Base-by-base conservation (phyloP, 2,113 vertebrate species). In the Triplophysa siluroides region DNA sequence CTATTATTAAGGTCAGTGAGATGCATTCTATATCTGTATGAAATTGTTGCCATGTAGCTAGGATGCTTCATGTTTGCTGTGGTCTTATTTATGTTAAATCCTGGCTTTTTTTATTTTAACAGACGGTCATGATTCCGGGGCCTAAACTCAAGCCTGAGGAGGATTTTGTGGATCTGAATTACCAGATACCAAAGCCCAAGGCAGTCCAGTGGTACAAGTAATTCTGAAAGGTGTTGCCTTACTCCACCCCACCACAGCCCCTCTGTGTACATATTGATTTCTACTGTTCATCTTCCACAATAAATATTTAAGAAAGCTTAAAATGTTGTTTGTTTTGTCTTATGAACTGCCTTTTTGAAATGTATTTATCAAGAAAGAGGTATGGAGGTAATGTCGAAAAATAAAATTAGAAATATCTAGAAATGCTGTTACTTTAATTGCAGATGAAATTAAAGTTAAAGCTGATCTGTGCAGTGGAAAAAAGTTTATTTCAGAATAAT, bases 81-180 rank as follows among this genome's bases (percentile, higher is more conserved):
- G 52, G 47, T 50, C 13, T 50, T 16, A 50, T 54, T 54, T 18
- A 54, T 18, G 16, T 54, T 14, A 58, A 58, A n/a, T 21, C 8
- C 19, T 21, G 54, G 19, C 54, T 58, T 58, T 33, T 8, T 33
- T 8, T 76, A 83, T 7, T 83, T 19, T 89, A 92, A 18, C 91
- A 99, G 98, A 99, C 97, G 0, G 84, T 98, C 68, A 84, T 95
- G 92, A 94, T 98, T 77, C 95, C 96, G 19, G 95, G 94, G 24
- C 95, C 96, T 0, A 62, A 87, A 18, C 85, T 93, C 77, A 87
- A 91, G 21, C 92, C 95, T 0, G 88, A 88, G 0, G 85, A 95
- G 50, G 95, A 96, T 45, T 92, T 88, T 19, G 92, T 94, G 16
- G 81, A 89, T 47, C 64, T 66, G 13, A 90, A 86, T 72, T 87